Evolutionary conservation across 92 coral and sea anemone species (phyloP), one percentile per base, ranked within the genome.

Genomic region (Actinostola sp.): DNA sequence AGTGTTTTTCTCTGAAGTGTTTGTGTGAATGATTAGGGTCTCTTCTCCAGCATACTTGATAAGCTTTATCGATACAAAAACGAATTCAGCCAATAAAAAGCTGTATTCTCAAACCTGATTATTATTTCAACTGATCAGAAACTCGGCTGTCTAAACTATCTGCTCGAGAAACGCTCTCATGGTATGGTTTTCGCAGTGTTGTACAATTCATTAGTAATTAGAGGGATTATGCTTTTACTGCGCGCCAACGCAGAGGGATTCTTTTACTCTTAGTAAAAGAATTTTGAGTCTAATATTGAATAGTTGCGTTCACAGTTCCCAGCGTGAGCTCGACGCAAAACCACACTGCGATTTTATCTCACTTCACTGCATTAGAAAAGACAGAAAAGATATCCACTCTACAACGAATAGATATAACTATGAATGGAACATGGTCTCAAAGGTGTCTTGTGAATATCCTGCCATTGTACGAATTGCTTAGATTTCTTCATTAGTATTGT

Each of bases 261-360:
- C 13, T 48, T 48, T 48, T 48, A 13, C 2, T 41, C 60, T 31
- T 20, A 21, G 10, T 3, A 53, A 21, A 21, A 2, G 20, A 53
- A 3, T 24, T 14, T 53, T 20, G 31, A 7, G 2, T 21, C 9
- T 2, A 9, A 20, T 53, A 8, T 53, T 53, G 6, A 7, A 3
- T 27, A 17, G 28, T 30, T 57, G 1, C 14, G 3, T 13, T 26
- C 25, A 7, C 15, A 0, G 0, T 56, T 9, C 62, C 38, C 62
- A 50, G 46, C 61, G 50, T 31, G 50, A 23, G 26, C 27, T n/a
- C 3, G 21, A 19, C 13, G 35, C 34, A 43, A 30, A 51, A 20
- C 72, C 41, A 29, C 74, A 35, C 32, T 27, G 31, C 58, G 74
- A 68, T 68, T 56, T 68, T 32, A 68, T 68, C 62, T 49, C 30